Percentiles rank a stretch among this genome's conserved stretches.
Evolutionary conservation across 2,113 vertebrate species (phyloP).

Genomic region (Meriones unguiculatus): DNA sequence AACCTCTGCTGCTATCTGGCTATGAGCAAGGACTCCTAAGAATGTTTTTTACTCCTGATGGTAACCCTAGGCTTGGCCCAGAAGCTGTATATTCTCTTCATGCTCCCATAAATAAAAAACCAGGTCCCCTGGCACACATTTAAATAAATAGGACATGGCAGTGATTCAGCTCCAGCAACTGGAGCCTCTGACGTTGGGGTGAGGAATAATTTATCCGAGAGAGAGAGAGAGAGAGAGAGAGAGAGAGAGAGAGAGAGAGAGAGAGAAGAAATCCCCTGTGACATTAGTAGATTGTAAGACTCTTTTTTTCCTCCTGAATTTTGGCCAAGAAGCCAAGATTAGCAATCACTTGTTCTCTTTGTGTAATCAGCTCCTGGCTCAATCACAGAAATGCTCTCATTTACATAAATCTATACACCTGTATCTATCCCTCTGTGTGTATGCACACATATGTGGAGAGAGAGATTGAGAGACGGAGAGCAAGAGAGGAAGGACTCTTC

Average conservation of each 20-base stretch:
- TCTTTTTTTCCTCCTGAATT: slow-evolving; percentile 21
- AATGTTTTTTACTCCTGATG: background rate
- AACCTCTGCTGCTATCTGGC: background rate
- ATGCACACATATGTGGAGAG: background rate
- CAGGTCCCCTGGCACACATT: background rate
- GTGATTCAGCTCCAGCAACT: background rate
- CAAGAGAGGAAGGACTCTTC: background rate
- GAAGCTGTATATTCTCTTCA: background rate
- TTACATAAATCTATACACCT: background rate
- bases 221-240: no score
- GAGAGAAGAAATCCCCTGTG: slow-evolving; percentile 66
- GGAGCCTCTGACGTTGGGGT: slow-evolving; percentile 40
- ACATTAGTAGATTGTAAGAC: slow-evolving; percentile 53
- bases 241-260: background rate
- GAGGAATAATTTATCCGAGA: slow-evolving; percentile 59
- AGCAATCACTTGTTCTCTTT: background rate
- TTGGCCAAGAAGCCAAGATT: slow-evolving; percentile 54
- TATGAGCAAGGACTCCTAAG: background rate
- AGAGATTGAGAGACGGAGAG: background rate
- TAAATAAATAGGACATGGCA: slow-evolving; percentile 61
- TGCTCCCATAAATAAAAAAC: background rate
- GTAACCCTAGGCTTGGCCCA: background rate
- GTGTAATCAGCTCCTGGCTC: background rate
- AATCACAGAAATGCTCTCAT: background rate
- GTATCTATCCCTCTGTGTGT: background rate